Evolutionary conservation across 2,888 invertebrate genomes (phyloP).

Genomic region (Acleris cristana): DNA sequence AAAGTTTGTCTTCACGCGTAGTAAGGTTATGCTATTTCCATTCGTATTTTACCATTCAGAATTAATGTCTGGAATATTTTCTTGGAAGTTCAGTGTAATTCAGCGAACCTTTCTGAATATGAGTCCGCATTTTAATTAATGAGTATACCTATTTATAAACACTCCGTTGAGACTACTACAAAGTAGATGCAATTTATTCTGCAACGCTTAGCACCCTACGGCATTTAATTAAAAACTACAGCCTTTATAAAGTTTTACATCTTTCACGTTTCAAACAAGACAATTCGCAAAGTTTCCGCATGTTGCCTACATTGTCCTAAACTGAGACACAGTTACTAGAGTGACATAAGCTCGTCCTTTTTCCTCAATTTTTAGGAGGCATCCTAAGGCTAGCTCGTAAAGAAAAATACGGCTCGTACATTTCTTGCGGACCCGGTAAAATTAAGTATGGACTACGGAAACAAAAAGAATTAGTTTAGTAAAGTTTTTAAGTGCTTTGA

Average conservation of each 20-base stretch:
- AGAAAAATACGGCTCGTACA: slow-evolving; percentile 17
- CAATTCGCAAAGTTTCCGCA: slow-evolving; percentile 20
- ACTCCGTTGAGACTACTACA: neutral
- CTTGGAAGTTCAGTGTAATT: neutral
- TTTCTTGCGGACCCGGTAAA: slow-evolving; percentile 19
- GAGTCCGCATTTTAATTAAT: neutral
- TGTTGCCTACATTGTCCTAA: slow-evolving; percentile 27
- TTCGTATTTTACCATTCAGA: too few relatives aligned
- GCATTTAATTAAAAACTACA: slow-evolving; percentile 13
- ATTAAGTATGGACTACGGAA: slow-evolving; percentile 19
- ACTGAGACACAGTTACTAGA: slow-evolving; percentile 6
- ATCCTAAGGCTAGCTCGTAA: slow-evolving; percentile 18
- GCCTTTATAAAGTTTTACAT: slow-evolving; percentile 16
- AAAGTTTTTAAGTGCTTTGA: slow-evolving; percentile 33
- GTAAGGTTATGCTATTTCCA: too few relatives aligned
- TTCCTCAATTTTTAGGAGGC: slow-evolving; percentile 9
- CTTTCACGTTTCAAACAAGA: slow-evolving; percentile 9
- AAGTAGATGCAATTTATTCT: neutral
- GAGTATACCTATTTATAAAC: neutral
- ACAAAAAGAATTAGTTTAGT: slow-evolving; percentile 26
- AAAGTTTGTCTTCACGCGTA: too few relatives aligned
- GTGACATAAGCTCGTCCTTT: slow-evolving; percentile 10
- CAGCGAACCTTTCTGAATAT: neutral
- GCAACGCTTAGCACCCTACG: neutral
- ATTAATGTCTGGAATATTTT: neutral